A percentile compares a stretch with the other conserved stretches of the same genome.
Conservation (phyloP, 2,888 invertebrate species). For the Drosophila kambysellisi region DNA sequence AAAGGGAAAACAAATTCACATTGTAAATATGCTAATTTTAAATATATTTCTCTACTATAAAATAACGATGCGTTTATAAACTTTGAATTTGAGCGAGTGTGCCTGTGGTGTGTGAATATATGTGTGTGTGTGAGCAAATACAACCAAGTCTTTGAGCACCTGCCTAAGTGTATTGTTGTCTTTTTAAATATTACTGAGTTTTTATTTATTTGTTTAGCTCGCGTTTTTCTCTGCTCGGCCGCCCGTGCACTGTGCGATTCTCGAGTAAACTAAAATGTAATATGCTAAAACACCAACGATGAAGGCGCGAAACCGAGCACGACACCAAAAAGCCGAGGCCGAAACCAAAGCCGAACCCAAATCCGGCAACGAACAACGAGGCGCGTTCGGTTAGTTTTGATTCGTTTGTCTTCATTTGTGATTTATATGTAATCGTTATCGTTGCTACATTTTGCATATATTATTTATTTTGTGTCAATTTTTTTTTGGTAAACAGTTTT, state of each 20-base stretch:
- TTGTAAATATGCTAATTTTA: background rate
- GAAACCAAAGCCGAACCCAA: constrained; percentile 15
- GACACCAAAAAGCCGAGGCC: constrained; percentile 33
- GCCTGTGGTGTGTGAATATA: background rate
- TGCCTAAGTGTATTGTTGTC: constrained; percentile 34
- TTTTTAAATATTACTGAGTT: constrained; percentile 32
- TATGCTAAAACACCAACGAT: constrained; percentile 52
- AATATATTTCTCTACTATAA: constrained; percentile 8
- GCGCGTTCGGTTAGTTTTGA: background rate
- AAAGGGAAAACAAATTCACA: background rate
- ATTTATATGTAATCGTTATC: constrained; percentile 20
- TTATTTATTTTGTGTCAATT: constrained; percentile 2
- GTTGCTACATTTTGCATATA: constrained; percentile 5
- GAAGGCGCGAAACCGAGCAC: constrained; percentile 49
- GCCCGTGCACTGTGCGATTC: constrained; percentile 66
- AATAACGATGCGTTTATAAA: constrained; percentile 64
- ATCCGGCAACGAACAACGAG: constrained; percentile 23
- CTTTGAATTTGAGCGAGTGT: constrained; percentile 52
- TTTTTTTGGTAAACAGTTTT: constrained; percentile 1
- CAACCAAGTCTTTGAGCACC: constrained; percentile 48
- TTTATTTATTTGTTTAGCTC: constrained; percentile 33
- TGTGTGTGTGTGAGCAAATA: constrained; percentile 37
- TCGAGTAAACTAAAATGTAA: constrained; percentile 76
- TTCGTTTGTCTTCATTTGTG: constrained; percentile 5
- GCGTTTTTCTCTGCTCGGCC: constrained; percentile 30